These are phyloP conservation scores for Leptura quadrifasciata DNA, from an alignment of 2,888 invertebrate species.

Conservation along the genomic window DNA sequence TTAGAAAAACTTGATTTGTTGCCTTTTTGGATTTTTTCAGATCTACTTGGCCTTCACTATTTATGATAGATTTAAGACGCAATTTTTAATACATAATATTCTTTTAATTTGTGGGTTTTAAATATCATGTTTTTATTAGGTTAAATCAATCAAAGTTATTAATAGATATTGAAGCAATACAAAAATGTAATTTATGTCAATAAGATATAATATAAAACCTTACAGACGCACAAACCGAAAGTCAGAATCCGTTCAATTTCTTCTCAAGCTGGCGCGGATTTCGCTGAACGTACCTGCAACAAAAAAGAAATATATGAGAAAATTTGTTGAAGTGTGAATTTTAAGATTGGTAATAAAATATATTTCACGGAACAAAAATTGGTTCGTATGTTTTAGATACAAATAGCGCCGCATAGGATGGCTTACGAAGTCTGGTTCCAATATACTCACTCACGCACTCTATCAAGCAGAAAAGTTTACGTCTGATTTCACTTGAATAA, in stretches of 20 bases:
- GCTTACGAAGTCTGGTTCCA: conserved; percentile 51
- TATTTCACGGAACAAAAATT: conserved; percentile 59
- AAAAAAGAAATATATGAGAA: conserved; percentile 60
- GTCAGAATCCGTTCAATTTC: neutral
- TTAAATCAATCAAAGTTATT: no score
- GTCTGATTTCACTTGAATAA: conserved; percentile 72
- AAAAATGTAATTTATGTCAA: neutral
- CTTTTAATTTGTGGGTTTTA: no score
- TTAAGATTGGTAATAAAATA: conserved; percentile 61
- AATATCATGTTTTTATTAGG: no score
- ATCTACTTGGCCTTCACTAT: no score
- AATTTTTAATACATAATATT: no score
- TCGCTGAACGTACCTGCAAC: conserved; percentile 56
- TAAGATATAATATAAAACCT: neutral
- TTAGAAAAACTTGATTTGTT: no score
- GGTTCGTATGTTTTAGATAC: conserved; percentile 53
- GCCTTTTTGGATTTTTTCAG: no score
- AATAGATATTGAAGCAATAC: neutral
- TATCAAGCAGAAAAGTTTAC: conserved; percentile 71
- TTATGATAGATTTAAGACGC: no score
- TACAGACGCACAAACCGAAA: conserved; percentile 8
- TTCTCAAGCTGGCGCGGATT: conserved; percentile 11
- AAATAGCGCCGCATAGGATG: conserved; percentile 43
- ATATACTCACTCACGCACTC: conserved; percentile 67
- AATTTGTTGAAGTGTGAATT: conserved; percentile 61